These are phyloP conservation scores for Rhogogaster chlorosoma DNA, from an alignment of 2,888 invertebrate species.

Conservation along the genomic window DNA sequence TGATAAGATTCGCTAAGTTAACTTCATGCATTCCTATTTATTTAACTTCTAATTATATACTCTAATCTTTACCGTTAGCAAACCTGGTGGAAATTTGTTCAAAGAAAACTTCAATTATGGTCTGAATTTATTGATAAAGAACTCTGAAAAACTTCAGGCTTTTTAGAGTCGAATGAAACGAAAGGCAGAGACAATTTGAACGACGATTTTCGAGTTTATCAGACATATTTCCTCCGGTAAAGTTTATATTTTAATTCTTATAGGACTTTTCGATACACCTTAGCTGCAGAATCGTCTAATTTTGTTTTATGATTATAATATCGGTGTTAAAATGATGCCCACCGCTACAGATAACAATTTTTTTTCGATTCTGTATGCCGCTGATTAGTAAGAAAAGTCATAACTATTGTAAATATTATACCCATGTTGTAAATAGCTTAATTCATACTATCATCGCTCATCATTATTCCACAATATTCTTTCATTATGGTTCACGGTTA, in stretches of 20 bases:
- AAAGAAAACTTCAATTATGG: not conserved
- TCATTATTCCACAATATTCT: not conserved
- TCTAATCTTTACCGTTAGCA: not conserved
- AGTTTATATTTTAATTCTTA: not conserved
- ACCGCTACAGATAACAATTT: not conserved
- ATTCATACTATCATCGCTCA: constrained; percentile 38
- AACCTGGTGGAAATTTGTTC: not conserved
- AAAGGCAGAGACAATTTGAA: not conserved
- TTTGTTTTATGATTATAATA: not conserved
- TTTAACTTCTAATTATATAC: constrained; percentile 46
- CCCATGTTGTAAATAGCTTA: constrained; percentile 29
- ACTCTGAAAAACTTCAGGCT: not conserved
- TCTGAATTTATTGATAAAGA: not conserved
- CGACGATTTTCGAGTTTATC: not conserved
- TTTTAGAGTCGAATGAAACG: not conserved
- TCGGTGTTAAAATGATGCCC: too few relatives aligned
- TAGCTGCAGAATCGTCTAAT: not conserved
- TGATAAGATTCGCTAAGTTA: constrained; percentile 43
- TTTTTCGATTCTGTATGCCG: not conserved
- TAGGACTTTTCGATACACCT: not conserved
- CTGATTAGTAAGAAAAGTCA: not conserved
- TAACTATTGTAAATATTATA: constrained; percentile 40
- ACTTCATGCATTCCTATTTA: constrained; percentile 52
- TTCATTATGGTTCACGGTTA: constrained; percentile 35
- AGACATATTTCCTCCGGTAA: not conserved